Conservation (phyloP, 2,113 vertebrate species). For the Nesoenas mayeri region DNA sequence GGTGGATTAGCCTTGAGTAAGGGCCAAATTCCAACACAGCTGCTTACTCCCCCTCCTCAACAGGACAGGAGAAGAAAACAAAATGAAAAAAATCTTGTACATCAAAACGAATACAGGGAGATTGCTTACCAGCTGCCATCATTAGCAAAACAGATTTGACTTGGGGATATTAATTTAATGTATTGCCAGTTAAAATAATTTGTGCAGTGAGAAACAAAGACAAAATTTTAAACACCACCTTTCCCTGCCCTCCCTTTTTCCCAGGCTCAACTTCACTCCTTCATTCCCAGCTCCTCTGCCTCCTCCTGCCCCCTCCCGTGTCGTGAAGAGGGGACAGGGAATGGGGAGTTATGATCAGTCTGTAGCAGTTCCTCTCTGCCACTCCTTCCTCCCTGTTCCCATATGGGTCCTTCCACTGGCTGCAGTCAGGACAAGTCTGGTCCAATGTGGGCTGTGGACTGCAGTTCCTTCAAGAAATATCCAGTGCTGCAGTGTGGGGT, state of each 20-base stretch:
- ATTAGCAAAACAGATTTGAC: neutral
- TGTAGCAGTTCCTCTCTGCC: neutral
- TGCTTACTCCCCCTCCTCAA: neutral
- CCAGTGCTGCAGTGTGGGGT: neutral
- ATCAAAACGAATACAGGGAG: neutral
- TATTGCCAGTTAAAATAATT: neutral
- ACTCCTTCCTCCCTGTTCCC: neutral
- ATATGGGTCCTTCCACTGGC: neutral
- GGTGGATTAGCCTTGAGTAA: neutral
- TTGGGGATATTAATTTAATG: neutral
- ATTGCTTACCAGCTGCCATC: neutral
- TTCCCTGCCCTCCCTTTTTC: neutral
- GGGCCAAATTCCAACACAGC: neutral
- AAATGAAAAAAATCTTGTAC: neutral
- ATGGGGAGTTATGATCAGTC: neutral
- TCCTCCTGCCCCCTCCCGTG: neutral
- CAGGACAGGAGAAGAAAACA: neutral
- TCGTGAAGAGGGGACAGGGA: neutral
- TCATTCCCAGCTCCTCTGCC: neutral
- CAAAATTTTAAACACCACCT: neutral
- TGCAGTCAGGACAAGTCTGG: neutral
- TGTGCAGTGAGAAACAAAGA: neutral
- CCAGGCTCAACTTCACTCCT: neutral
- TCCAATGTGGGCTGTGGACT: neutral
- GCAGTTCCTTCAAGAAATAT: neutral